Conservation (phyloP, 2,797 vertebrate genomes). For the Lagocephalus sceleratus region DNA sequence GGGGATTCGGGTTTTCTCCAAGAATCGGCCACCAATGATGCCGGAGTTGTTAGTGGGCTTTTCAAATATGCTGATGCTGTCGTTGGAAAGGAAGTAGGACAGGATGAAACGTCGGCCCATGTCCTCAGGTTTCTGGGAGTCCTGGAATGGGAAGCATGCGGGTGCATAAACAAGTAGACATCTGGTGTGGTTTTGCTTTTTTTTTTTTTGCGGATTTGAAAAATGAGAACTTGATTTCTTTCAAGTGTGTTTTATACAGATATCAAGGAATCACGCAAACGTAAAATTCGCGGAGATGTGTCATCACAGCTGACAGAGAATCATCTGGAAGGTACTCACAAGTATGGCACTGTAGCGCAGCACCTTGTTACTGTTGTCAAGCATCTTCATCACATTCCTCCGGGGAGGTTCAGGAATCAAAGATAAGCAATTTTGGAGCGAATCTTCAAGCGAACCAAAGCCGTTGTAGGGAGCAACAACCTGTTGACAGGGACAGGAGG, state of each 20-base stretch:
- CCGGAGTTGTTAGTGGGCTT: not conserved
- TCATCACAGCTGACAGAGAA: too few relatives aligned
- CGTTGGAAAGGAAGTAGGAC: slow-evolving; percentile 1
- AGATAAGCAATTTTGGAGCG: slow-evolving; percentile 88
- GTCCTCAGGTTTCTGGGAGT: not conserved
- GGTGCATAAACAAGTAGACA: not conserved
- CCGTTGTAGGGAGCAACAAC: slow-evolving; percentile 89
- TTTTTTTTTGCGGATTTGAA: not conserved
- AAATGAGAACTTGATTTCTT: not conserved
- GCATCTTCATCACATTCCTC: slow-evolving; percentile 82
- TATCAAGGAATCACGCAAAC: too few relatives aligned
- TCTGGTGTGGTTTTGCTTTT: not conserved
- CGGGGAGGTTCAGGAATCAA: slow-evolving; percentile 83
- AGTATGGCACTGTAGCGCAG: slow-evolving; percentile 81
- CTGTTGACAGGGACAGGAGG: slow-evolving; percentile 51
- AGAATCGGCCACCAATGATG: not conserved
- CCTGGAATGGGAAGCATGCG: not conserved
- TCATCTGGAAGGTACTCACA: slow-evolving; percentile 72
- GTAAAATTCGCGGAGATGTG: too few relatives aligned
- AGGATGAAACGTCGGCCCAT: not conserved
- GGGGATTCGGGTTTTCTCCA: not conserved
- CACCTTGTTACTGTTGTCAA: slow-evolving; percentile 83
- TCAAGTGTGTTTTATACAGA: not conserved
- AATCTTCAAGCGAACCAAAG: slow-evolving; percentile 88
- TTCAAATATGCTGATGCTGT: not conserved